Conservation (phyloP, 2,113 vertebrate species). For the Myotis lucifugus region DNA sequence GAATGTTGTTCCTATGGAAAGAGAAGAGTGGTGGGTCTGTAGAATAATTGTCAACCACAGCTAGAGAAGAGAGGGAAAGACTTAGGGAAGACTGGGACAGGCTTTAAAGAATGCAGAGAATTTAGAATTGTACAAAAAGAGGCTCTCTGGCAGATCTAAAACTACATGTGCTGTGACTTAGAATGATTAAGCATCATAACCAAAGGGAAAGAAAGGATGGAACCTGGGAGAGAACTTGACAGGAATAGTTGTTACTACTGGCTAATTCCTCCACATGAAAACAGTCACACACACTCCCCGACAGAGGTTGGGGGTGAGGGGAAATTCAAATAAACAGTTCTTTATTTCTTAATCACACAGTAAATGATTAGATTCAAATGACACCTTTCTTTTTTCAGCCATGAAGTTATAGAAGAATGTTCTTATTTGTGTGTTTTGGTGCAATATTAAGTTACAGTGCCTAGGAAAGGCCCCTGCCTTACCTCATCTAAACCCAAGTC, state of each 20-base stretch:
- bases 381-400: not conserved
- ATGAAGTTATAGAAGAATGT: not conserved
- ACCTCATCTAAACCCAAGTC: not conserved
- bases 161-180: not conserved
- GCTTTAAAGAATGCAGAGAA: not conserved
- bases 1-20: not conserved
- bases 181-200: not conserved
- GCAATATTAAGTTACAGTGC: not conserved
- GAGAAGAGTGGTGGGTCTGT: not conserved
- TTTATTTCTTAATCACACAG: not conserved
- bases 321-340: not conserved
- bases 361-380: not conserved
- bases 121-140: not conserved
- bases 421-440: not conserved
- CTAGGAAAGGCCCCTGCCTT: not conserved
- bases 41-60: not conserved
- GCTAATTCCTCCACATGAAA: not conserved
- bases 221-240: not conserved
- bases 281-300: not conserved
- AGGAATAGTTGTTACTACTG: not conserved
- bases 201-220: not conserved
- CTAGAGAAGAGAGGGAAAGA: not conserved
- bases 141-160: not conserved
- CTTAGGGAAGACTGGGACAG: not conserved
- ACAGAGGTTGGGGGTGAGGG: not conserved